Percentiles rank a stretch among this genome's conserved stretches.
phyloP scores from a whole-genome alignment of 1,140 invertebrate genomes.

The Cherax quadricarinatus region DNA sequence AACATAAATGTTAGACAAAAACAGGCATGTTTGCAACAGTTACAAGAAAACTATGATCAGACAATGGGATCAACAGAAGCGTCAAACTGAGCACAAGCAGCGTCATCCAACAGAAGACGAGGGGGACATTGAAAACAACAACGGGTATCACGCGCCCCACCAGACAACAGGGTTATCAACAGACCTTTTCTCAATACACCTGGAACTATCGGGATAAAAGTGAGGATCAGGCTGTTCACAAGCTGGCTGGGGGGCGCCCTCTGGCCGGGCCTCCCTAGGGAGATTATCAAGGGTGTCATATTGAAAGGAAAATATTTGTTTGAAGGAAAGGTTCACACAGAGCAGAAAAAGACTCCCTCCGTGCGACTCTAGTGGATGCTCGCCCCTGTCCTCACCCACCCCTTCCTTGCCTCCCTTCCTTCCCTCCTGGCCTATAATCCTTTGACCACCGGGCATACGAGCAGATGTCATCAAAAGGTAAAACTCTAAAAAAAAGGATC shows the following conservation, averaged over 20 bases:
- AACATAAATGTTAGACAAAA: too few relatives aligned
- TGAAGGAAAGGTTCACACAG: conserved; percentile 58
- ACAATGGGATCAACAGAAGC: neutral
- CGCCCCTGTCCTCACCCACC: conserved; percentile 16
- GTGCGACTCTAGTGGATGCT: conserved; percentile 33
- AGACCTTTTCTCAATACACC: conserved; percentile 54
- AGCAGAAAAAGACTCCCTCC: conserved; percentile 53
- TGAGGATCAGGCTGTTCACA: conserved; percentile 46
- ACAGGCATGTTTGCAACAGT: too few relatives aligned
- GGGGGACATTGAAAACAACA: neutral
- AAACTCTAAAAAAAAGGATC: conserved; percentile 28
- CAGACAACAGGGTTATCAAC: conserved; percentile 40
- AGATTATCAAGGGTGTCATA: conserved; percentile 64
- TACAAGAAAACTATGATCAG: neutral
- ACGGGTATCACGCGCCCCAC: conserved; percentile 19
- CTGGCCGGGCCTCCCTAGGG: conserved; percentile 31
- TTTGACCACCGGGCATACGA: conserved; percentile 54
- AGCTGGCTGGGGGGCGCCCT: conserved; percentile 26
- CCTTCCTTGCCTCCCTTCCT: conserved; percentile 14
- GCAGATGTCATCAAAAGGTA: conserved; percentile 58
- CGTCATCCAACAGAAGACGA: neutral
- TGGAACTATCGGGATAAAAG: conserved; percentile 48
- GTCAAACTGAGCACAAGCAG: neutral
- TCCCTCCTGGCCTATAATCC: conserved; percentile 39
- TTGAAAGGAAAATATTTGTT: conserved; percentile 64